Evolutionary conservation across 2,888 invertebrate species (phyloP), one percentile per base, ranked within the genome.

Genomic region (Heliconius ethilla): DNA sequence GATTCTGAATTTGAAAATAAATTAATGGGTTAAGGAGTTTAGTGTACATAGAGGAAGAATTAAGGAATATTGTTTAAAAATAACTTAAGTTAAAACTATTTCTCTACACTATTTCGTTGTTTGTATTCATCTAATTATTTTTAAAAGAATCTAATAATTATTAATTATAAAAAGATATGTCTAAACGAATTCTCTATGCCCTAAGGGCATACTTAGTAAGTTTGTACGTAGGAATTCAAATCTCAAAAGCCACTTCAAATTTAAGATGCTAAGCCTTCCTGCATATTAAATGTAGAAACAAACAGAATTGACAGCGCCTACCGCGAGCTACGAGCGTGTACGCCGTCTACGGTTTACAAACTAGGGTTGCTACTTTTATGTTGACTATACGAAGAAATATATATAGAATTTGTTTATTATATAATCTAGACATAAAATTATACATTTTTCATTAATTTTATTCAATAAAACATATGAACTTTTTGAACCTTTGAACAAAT

Each of bases 281-380:
- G 88, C 87, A 88, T 89, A 89, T 87, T 87, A 89, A 88, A 90
- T 88, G 87, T 84, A 80, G 86, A 87, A 87, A 88, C 86, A 88
- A 88, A 89, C 83, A 78, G 82, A 80, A 83, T 86, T 86, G 84
- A 80, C 85, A 84, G 83, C 85, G 83, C 85, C 87, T 85, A 85
- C 79, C 67, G 37, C 70, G 70, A 72, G 55, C 73, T 74, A 63
- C 75, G 78, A 72, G 82, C 83, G 81, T 82, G 85, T 85, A 84
- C 83, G 79, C 83, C 84, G 83, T 83, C 80, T 77, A 78, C 70
- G 63, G 66, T 67, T 66, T 78, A 7, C 37, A 3, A 18, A 25
- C 37, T 37, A 74, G 73, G 73, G 73, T 45, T 74, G 62, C 10
- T 27, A 29, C 72, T 62, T 59, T 9, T 10, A 11, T 37, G 6